phyloP scores from a whole-genome alignment of 2,888 invertebrate species.

The Hemithea aestivaria region DNA sequence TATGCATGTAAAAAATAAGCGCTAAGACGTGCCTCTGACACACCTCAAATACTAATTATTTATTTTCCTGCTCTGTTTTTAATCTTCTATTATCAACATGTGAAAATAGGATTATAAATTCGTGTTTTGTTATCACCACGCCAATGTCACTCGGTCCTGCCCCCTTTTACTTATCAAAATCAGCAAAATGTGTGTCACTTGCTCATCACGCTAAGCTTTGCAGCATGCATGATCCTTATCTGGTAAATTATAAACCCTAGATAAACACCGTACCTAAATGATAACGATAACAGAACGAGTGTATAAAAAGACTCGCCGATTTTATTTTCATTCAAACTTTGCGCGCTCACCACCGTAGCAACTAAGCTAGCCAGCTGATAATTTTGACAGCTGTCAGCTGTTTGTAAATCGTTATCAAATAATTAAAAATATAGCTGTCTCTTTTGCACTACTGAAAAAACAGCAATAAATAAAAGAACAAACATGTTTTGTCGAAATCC shows the following conservation, averaged over 20 bases:
- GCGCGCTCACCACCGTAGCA: conserved; percentile 33
- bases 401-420: conserved; percentile 25
- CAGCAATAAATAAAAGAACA: conserved; percentile 23
- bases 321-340: conserved; percentile 30
- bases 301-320: conserved; percentile 17
- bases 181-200: conserved; percentile 1
- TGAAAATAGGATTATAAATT: no score
- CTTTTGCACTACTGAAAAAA: conserved; percentile 30
- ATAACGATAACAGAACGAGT: conserved; percentile 16
- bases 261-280: conserved; percentile 21
- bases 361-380: conserved; percentile 41
- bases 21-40: no score
- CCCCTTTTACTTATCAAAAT: no score
- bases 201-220: conserved; percentile 7
- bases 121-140: no score
- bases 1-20: no score
- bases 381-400: conserved; percentile 33
- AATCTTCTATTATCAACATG: no score
- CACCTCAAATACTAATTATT: no score
- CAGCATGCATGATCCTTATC: conserved; percentile 16
- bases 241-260: conserved; percentile 3
- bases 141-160: no score
- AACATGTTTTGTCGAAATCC: conserved; percentile 12
- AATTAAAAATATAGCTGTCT: conserved; percentile 32
- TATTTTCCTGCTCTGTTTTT: no score